Percentiles rank a stretch among this genome's conserved stretches.
These are phyloP conservation scores for Trichechus manatus DNA, from an alignment of 2,113 vertebrate genomes.

Conservation along the genomic window DNA sequence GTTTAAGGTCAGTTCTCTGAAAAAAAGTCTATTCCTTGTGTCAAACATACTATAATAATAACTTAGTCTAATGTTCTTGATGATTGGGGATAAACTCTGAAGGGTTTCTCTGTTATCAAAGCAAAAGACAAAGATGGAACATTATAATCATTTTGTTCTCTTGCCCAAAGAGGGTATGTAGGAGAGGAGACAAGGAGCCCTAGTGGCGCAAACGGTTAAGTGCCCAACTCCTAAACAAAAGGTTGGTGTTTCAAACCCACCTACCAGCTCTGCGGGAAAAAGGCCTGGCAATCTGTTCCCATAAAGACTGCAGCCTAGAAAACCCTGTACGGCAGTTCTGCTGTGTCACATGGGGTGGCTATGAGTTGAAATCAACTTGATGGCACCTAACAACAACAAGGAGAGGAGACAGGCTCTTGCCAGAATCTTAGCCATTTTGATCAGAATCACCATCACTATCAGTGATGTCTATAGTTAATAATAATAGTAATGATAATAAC, in stretches of 20 bases:
- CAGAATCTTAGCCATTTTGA: background rate
- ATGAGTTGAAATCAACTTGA: background rate
- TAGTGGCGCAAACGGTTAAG: background rate
- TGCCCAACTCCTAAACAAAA: background rate
- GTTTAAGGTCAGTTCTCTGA: background rate
- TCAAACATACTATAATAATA: background rate
- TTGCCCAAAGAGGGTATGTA: background rate
- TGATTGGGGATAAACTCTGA: background rate
- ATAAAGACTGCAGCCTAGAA: background rate
- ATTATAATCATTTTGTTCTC: background rate
- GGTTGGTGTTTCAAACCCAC: background rate
- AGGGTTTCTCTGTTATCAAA: slow-evolving; percentile 12
- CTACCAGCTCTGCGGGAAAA: background rate
- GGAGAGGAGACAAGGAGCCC: background rate
- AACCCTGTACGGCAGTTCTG: background rate
- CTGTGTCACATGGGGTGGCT: background rate
- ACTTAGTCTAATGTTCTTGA: background rate
- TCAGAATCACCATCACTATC: background rate
- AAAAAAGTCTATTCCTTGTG: background rate
- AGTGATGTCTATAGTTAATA: background rate
- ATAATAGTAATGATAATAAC: background rate
- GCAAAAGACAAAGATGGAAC: background rate
- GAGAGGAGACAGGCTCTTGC: background rate
- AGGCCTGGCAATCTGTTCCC: background rate
- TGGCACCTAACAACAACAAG: background rate